A percentile compares a stretch with the other conserved stretches of the same genome.
phyloP scores from a whole-genome alignment of 30 jellyfish, hydroid and myxozoan species.

The Aurelia coerulea region DNA sequence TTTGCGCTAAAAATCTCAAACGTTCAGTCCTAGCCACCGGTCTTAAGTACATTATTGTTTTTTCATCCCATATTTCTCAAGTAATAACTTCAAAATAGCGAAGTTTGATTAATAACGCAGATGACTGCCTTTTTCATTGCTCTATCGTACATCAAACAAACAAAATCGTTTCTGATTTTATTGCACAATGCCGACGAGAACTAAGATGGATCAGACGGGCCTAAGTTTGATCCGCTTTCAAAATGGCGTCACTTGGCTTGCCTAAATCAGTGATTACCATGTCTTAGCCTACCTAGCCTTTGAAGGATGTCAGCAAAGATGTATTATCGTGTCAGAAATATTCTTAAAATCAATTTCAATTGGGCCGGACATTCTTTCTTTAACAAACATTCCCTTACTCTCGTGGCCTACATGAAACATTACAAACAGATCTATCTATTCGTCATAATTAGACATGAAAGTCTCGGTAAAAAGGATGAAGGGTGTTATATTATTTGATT shows the following conservation, averaged over 20 bases:
- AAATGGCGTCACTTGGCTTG: slow-evolving; percentile 75
- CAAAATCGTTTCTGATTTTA: slow-evolving; percentile 55
- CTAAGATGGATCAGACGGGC: slow-evolving; percentile 86
- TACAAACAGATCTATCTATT: neutral
- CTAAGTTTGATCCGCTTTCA: slow-evolving; percentile 72
- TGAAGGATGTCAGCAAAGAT: slow-evolving; percentile 45
- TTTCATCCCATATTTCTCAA: neutral
- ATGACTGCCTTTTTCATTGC: slow-evolving; percentile 35
- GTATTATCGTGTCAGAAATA: slow-evolving; percentile 62
- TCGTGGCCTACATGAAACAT: neutral
- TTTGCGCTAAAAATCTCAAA: neutral
- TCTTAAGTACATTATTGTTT: neutral
- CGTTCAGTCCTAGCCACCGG: slow-evolving; percentile 26
- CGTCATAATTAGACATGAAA: slow-evolving; percentile 23
- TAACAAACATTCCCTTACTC: slow-evolving; percentile 49
- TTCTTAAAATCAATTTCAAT: slow-evolving; percentile 56
- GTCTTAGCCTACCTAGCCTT: slow-evolving; percentile 75
- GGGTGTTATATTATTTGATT: slow-evolving; percentile 7
- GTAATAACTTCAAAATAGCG: slow-evolving; percentile 14
- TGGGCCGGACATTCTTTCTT: slow-evolving; percentile 69
- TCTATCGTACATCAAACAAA: slow-evolving; percentile 32
- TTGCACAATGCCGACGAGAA: slow-evolving; percentile 71
- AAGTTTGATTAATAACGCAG: slow-evolving; percentile 20
- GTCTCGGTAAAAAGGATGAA: slow-evolving; percentile 25
- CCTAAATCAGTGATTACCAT: slow-evolving; percentile 70